Evolutionary conservation across 2,888 invertebrate genomes (phyloP).

Genomic region (Hirtodrosophila confusa): DNA sequence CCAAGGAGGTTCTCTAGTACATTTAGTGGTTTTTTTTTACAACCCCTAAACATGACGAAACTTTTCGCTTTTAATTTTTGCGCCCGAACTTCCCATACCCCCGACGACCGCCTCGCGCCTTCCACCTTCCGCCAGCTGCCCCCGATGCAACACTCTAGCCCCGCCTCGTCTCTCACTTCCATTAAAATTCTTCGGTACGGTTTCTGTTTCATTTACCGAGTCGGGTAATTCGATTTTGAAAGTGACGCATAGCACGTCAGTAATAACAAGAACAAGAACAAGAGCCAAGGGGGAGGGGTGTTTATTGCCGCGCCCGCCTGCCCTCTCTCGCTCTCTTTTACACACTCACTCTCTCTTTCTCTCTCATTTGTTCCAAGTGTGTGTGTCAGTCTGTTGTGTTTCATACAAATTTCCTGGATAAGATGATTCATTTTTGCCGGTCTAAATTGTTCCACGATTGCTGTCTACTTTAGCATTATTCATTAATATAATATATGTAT

Average conservation of each 20-base stretch:
- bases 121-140: background rate
- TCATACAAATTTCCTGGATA: constrained; percentile 59
- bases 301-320: constrained; percentile 22
- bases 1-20: constrained; percentile 2
- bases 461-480: constrained; percentile 30
- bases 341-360: background rate
- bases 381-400: constrained; percentile 40
- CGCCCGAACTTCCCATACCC: constrained; percentile 7
- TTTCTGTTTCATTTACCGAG: constrained; percentile 73
- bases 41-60: constrained; percentile 67
- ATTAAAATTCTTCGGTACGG: constrained; percentile 61
- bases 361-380: background rate
- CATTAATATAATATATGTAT: constrained; percentile 18
- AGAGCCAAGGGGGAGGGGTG: background rate
- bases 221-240: constrained; percentile 75
- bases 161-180: constrained; percentile 12
- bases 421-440: constrained; percentile 50
- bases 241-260: constrained; percentile 67
- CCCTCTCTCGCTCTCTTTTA: background rate
- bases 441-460: constrained; percentile 27
- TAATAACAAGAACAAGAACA: background rate
- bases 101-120: background rate
- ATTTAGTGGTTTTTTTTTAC: constrained; percentile 19
- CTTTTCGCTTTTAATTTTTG: constrained; percentile 41
- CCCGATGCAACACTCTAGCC: background rate